phyloP scores from a whole-genome alignment of 2,888 invertebrate species.

The Drepana falcataria region DNA sequence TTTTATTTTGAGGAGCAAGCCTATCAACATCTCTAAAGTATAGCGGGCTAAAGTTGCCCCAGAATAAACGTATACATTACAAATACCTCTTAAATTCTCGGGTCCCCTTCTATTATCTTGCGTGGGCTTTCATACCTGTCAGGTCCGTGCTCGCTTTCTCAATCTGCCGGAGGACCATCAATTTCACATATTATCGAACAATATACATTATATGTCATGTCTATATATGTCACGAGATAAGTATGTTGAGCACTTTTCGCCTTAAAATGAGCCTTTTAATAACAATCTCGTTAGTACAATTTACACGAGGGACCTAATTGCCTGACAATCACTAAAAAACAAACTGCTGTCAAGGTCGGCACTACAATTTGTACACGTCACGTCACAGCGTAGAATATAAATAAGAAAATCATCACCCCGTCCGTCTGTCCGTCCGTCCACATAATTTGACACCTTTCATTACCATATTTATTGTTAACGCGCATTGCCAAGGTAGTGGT shows the following conservation, averaged over 20 bases:
- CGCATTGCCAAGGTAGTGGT: conserved; percentile 15
- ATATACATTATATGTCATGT: background rate
- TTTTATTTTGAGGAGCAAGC: no score
- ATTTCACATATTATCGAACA: background rate
- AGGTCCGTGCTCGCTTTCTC: no score
- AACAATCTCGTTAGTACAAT: background rate
- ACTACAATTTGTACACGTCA: conserved; percentile 57
- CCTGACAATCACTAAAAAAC: conserved; percentile 28
- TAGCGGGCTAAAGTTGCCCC: no score
- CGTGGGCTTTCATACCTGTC: no score
- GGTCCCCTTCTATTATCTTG: no score
- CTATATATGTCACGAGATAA: background rate
- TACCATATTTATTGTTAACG: conserved; percentile 72
- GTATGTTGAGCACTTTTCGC: background rate
- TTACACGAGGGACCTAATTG: conserved; percentile 22
- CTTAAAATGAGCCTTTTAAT: background rate
- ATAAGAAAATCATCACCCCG: conserved; percentile 61
- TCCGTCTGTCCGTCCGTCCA: conserved; percentile 49
- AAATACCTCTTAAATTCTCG: no score
- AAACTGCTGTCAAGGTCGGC: conserved; percentile 49
- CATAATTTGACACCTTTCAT: conserved; percentile 76
- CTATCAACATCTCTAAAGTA: no score
- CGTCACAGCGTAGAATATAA: conserved; percentile 39
- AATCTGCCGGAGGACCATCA: no score
- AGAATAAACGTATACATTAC: no score